Evolutionary conservation across 35 echinoderm and acorn worm species (phyloP), one percentile per base, ranked within the genome.

Genomic region (Lytechinus variegatus): DNA sequence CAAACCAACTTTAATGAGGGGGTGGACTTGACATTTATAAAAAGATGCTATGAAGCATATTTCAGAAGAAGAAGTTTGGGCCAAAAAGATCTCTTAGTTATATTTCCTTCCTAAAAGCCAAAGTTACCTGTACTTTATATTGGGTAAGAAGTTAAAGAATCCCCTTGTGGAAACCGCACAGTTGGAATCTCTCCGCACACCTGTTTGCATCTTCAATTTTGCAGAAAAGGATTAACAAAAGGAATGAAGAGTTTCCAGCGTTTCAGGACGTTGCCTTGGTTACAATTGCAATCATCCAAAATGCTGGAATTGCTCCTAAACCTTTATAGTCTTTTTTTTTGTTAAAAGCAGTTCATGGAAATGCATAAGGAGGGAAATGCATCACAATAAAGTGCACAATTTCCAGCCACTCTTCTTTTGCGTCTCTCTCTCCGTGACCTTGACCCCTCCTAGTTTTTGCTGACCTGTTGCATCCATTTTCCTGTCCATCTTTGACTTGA

Each of bases 401-500:
- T 97, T 97, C 97, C 97, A 98, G 55, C 94, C 95, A n/a, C 95
- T 95, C 54, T 96, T 98, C 94, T 98, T 97, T 56, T 97, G 96
- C 52, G 87, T 52, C 19, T 89, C 89, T 10, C 89, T 95, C 60
- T 95, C 87, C 12, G 95, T 86, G 28, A 98, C 95, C 87, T 97
- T 97, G 44, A 98, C 97, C 44, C 94, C 94, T 12, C 87, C 58
- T 13, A 91, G 92, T 86, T 96, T 95, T 86, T 98, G 97, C 33
- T 94, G 95, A 29, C 95, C 95, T 79, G 95, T 96, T 10, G 97
- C 95, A 54, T 97, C 97, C 91, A 99, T 91, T 61, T 99, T 99
- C 88, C 97, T 97, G 94, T 99, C 98, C 98, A 99, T 99, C 87
- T 99, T 99, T 54, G 97, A 96, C 94, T 99, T 99, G 94, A 99